These are phyloP conservation scores for Cantharis lateralis DNA, from an alignment of 2,888 invertebrate genomes.

Conservation along the genomic window DNA sequence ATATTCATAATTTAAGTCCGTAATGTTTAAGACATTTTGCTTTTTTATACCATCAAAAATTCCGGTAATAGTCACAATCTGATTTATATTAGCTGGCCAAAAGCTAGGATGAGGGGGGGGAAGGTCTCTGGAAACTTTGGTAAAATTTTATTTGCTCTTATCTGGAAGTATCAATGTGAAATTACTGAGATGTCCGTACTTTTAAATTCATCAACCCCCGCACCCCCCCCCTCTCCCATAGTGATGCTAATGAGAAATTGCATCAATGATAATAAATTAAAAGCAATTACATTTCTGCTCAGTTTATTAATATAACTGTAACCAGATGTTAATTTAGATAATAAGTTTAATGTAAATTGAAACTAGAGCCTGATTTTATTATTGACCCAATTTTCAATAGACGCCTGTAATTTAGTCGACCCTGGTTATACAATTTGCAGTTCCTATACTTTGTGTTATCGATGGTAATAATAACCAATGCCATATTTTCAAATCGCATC, in stretches of 20 bases:
- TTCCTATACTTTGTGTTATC: constrained; percentile 13
- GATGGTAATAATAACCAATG: constrained; percentile 12
- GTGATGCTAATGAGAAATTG: background rate
- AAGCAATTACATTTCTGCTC: background rate
- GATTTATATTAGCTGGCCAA: background rate
- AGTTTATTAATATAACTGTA: background rate
- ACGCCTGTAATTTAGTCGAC: constrained; percentile 16
- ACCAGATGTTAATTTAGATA: background rate
- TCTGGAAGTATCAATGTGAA: background rate
- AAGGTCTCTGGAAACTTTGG: too few relatives aligned
- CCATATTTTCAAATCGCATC: constrained; percentile 19
- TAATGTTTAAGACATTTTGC: background rate
- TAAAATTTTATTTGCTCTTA: background rate
- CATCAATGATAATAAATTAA: background rate
- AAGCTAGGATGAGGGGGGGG: background rate
- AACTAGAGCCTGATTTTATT: background rate
- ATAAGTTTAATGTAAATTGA: background rate
- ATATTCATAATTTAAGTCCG: constrained; percentile 29
- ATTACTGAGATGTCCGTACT: too few relatives aligned
- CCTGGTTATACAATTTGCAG: constrained; percentile 18
- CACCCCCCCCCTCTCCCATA: background rate
- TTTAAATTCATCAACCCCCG: background rate
- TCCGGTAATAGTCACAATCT: background rate
- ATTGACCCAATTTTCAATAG: constrained; percentile 7
- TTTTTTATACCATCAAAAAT: background rate